Conservation (phyloP, 2,888 invertebrate genomes). For the Alsophila aescularia region DNA sequence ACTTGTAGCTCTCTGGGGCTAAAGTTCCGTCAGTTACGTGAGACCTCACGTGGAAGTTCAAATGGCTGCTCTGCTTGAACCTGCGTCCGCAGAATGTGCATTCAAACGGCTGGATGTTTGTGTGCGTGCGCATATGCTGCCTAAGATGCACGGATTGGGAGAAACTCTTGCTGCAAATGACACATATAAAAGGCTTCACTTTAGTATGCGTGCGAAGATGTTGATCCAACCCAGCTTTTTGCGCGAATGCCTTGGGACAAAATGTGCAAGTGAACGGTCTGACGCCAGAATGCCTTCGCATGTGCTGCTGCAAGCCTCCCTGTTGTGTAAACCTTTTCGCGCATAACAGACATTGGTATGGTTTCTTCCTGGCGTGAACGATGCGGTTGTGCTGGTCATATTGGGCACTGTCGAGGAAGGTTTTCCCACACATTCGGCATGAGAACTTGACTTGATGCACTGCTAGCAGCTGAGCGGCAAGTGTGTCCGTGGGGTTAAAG, state of each 20-base stretch:
- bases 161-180: slow-evolving; percentile 75
- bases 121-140: slow-evolving; percentile 81
- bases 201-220: slow-evolving; percentile 79
- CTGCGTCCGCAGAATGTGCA: slow-evolving; percentile 69
- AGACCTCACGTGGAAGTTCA: slow-evolving; percentile 78
- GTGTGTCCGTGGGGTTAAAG: slow-evolving; percentile 42
- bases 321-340: slow-evolving; percentile 76
- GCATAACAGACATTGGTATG: slow-evolving; percentile 73
- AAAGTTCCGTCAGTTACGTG: slow-evolving; percentile 60
- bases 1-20: slow-evolving; percentile 56
- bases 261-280: slow-evolving; percentile 73
- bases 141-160: slow-evolving; percentile 78
- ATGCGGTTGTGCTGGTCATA: slow-evolving; percentile 72
- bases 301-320: slow-evolving; percentile 77
- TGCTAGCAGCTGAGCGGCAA: slow-evolving; percentile 47
- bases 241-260: slow-evolving; percentile 76
- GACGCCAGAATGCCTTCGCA: slow-evolving; percentile 77
- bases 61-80: slow-evolving; percentile 79
- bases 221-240: slow-evolving; percentile 78
- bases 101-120: slow-evolving; percentile 78
- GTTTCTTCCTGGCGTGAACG: slow-evolving; percentile 72
- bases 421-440: slow-evolving; percentile 66
- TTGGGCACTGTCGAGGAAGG: slow-evolving; percentile 60
- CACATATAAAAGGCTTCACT: slow-evolving; percentile 77
- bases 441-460: slow-evolving; percentile 52